Conservation (phyloP, 2,113 vertebrate species). For the cat (Felis catus) region DNA sequence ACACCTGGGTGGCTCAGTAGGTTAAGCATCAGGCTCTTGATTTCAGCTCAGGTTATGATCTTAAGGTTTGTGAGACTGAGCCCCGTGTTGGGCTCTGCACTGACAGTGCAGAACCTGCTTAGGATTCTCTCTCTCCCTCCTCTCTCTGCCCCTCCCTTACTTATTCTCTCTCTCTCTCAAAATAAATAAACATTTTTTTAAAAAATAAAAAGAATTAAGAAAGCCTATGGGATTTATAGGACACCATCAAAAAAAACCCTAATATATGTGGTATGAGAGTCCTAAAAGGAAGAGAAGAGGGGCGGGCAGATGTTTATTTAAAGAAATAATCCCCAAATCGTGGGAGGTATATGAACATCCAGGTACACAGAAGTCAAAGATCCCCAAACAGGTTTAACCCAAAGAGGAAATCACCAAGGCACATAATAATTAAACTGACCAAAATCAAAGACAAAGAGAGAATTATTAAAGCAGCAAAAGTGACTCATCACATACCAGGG, state of each 20-base stretch:
- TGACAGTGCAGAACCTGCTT: too few relatives aligned
- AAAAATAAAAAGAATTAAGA: neutral
- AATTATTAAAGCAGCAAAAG: neutral
- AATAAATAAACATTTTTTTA: too few relatives aligned
- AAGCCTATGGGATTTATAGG: neutral
- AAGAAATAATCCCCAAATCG: neutral
- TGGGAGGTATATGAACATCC: neutral
- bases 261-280: neutral
- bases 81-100: too few relatives aligned
- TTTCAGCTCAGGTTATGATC: too few relatives aligned
- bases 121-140: too few relatives aligned
- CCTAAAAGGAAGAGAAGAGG: neutral
- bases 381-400: neutral
- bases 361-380: neutral
- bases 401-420: neutral
- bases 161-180: too few relatives aligned
- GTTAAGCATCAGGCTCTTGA: too few relatives aligned
- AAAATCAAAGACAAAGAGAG: neutral
- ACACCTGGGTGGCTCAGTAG: too few relatives aligned
- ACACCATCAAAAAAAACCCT: neutral
- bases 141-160: too few relatives aligned
- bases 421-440: neutral
- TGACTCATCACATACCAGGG: neutral
- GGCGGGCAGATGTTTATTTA: neutral
- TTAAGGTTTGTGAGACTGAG: too few relatives aligned